Conservation (phyloP, 2,888 invertebrate species). For the Dione juno region DNA sequence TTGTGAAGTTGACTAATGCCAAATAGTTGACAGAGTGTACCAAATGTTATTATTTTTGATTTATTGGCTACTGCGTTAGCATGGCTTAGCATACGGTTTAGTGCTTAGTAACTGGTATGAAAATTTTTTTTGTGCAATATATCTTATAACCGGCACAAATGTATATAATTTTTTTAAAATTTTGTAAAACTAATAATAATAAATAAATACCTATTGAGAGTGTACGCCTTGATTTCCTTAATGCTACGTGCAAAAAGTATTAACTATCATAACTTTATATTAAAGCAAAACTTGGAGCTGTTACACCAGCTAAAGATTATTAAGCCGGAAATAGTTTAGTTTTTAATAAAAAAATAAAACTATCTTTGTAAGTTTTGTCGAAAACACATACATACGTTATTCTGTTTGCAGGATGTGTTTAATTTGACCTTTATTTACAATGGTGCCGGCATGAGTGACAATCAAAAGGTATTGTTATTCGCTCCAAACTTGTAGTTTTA, state of each 20-base stretch:
- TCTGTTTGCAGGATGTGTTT: constrained; percentile 22
- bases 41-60: constrained; percentile 34
- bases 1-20: constrained; percentile 32
- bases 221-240: too few species aligned
- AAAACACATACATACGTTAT: neutral
- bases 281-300: neutral
- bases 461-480: constrained; percentile 37
- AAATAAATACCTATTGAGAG: too few species aligned
- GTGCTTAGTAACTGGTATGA: too few species aligned
- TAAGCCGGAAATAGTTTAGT: neutral
- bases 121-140: too few species aligned
- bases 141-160: too few species aligned
- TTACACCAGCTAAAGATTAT: too few species aligned
- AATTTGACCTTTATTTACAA: constrained; percentile 38
- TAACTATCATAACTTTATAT: too few species aligned
- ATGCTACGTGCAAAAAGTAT: too few species aligned
- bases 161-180: too few species aligned
- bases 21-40: constrained; percentile 27
- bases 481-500: constrained; percentile 24
- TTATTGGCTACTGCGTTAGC: constrained; percentile 18
- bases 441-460: constrained; percentile 33
- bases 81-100: neutral
- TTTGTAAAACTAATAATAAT: too few species aligned
- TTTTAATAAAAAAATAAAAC: neutral
- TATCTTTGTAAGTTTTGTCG: neutral